Percentiles rank a stretch among this genome's conserved stretches.
Evolutionary conservation across 2,888 invertebrate species (phyloP).

Genomic region (Aquatica leii): DNA sequence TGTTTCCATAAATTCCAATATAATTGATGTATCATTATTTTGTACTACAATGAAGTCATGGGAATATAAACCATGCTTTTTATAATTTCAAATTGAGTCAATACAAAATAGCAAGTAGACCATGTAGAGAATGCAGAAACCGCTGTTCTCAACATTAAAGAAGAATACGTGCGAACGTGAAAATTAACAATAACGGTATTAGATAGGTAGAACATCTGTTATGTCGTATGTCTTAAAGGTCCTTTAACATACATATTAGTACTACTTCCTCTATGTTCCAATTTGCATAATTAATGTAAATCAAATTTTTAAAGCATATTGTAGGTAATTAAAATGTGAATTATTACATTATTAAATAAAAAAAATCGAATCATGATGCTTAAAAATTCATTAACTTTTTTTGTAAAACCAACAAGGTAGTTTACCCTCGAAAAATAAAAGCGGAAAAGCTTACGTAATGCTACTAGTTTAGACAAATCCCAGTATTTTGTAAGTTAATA

Average conservation of each 20-base stretch:
- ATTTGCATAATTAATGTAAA: slow-evolving; percentile 33
- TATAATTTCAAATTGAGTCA: neutral
- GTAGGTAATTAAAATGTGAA: slow-evolving; percentile 16
- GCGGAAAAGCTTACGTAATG: no score
- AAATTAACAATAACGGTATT: slow-evolving; percentile 39
- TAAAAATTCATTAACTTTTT: no score
- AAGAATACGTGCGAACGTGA: slow-evolving; percentile 33
- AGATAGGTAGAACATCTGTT: slow-evolving; percentile 36
- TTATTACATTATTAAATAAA: no score
- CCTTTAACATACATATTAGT: slow-evolving; percentile 29
- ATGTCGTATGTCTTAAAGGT: slow-evolving; percentile 36
- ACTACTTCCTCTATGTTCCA: slow-evolving; percentile 20
- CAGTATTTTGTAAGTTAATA: no score
- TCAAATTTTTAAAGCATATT: slow-evolving; percentile 23
- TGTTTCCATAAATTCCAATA: no score
- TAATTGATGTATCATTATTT: no score
- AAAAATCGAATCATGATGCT: no score
- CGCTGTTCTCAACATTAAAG: slow-evolving; percentile 25
- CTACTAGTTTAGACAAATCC: no score
- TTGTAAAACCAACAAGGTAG: no score
- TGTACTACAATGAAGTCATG: no score
- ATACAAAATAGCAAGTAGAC: slow-evolving; percentile 23
- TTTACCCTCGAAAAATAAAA: no score
- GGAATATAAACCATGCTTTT: no score
- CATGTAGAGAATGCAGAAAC: slow-evolving; percentile 33